phyloP scores from a whole-genome alignment of 2,888 invertebrate genomes.

The Macrophya alboannulata region DNA sequence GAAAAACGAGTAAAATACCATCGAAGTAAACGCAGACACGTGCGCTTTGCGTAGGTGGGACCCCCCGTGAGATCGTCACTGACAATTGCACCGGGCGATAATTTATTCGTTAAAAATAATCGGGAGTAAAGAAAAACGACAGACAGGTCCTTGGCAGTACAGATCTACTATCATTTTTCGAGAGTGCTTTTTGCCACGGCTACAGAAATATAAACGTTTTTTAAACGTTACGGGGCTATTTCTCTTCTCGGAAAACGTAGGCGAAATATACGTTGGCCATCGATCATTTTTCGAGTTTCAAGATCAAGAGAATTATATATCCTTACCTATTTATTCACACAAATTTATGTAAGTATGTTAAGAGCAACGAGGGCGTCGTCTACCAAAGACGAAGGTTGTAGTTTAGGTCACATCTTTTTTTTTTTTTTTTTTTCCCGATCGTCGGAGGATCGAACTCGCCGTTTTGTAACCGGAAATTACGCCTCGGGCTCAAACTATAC shows the following conservation, averaged over 20 bases:
- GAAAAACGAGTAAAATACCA: neutral
- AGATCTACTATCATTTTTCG: neutral
- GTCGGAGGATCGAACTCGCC: neutral
- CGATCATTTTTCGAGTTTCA: neutral
- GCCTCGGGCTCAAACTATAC: neutral
- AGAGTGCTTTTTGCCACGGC: neutral
- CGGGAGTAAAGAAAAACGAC: neutral
- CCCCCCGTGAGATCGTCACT: neutral
- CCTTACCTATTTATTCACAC: neutral
- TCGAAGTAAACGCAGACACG: neutral
- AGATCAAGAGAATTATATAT: conserved; percentile 17
- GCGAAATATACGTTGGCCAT: conserved; percentile 15
- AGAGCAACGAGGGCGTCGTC: neutral
- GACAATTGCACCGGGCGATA: neutral
- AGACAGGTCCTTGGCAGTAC: neutral
- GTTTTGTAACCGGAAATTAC: neutral
- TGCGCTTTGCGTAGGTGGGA: neutral
- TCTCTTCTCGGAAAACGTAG: neutral
- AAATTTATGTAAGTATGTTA: neutral
- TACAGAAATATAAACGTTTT: neutral
- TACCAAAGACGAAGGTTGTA: neutral
- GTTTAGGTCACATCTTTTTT: neutral
- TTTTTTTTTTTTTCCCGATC: neutral
- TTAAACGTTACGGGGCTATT: neutral
- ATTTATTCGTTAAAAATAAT: neutral